Conservation (phyloP, 2,113 vertebrate species). For the Sphyrna mokarran region DNA sequence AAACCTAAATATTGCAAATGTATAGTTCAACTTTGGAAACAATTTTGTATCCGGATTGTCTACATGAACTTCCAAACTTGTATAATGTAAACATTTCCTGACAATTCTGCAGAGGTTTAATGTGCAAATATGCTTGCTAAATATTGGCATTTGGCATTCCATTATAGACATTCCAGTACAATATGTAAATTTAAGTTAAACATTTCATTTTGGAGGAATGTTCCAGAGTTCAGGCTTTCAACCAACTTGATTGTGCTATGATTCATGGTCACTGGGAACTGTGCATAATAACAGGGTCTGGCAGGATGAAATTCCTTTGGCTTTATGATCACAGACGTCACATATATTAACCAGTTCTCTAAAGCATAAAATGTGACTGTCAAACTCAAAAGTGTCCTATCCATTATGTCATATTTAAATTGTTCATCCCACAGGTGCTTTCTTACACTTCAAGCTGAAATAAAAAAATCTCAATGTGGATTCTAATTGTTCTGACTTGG, state of each 20-base stretch:
- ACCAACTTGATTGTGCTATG: not conserved
- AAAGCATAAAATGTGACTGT: not conserved
- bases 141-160: not conserved
- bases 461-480: not conserved
- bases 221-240: not conserved
- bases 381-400: not conserved
- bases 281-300: not conserved
- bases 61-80: not conserved
- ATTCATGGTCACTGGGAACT: not conserved
- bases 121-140: not conserved
- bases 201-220: not conserved
- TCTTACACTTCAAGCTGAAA: not conserved
- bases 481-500: not conserved
- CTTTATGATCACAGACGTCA: not conserved
- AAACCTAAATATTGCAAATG: not conserved
- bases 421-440: conserved; percentile 11
- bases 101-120: not conserved
- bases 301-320: not conserved
- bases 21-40: not conserved
- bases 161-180: not conserved
- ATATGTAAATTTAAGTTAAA: not conserved
- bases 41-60: not conserved
- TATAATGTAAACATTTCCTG: not conserved
- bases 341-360: not conserved
- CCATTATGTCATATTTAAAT: not conserved